Percentiles rank a stretch among this genome's conserved stretches.
Evolutionary conservation across 2,797 vertebrate genomes (phyloP).

Genomic region (Tapera naevia): DNA sequence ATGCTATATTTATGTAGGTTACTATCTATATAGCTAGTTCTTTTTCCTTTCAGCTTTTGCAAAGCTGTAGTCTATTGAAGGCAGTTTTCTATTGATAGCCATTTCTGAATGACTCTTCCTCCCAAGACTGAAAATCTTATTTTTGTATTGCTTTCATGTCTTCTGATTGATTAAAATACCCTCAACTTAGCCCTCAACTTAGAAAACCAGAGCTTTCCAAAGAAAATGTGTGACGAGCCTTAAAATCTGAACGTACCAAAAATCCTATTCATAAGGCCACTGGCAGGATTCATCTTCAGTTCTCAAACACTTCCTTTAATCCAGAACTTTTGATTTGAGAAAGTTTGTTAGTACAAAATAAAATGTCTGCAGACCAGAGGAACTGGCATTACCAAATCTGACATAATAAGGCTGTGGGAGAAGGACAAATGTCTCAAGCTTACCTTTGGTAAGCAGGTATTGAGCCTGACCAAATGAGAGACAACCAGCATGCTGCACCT

Average conservation of each 20-base stretch:
- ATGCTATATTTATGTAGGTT: neutral
- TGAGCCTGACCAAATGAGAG: rapidly evolving
- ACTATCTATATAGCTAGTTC: neutral
- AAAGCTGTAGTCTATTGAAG: neutral
- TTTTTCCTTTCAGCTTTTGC: neutral
- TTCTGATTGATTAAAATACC: slow-evolving; percentile 15
- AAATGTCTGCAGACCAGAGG: neutral
- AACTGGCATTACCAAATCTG: neutral
- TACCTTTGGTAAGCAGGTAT: neutral
- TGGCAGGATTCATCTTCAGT: neutral
- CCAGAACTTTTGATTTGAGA: neutral
- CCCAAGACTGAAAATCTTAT: neutral
- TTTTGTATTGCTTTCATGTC: slow-evolving; percentile 6
- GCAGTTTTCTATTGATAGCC: neutral
- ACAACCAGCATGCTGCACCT: neutral
- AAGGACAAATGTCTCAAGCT: neutral
- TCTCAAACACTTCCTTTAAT: neutral
- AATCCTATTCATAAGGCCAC: neutral
- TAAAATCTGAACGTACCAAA: neutral
- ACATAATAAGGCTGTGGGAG: neutral
- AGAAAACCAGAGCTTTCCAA: neutral
- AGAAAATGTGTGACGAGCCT: neutral
- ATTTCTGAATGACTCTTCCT: neutral
- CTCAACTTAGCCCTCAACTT: neutral
- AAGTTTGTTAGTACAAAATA: neutral